phyloP scores from a whole-genome alignment of 2,797 vertebrate genomes.

The Syndactyla subalaris region DNA sequence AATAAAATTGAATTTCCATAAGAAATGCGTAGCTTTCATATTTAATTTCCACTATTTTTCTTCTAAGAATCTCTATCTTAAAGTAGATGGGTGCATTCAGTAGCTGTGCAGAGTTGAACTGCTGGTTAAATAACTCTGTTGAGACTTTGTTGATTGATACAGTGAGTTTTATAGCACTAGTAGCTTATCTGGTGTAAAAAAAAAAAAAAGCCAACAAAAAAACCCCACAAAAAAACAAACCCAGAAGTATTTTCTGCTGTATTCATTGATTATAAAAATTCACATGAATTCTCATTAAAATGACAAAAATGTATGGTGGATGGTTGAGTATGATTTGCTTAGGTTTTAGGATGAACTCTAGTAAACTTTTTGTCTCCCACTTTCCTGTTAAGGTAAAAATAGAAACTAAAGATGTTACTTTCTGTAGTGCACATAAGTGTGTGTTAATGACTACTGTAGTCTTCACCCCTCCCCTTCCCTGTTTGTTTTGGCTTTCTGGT shows the following conservation, averaged over 20 bases:
- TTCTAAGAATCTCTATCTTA: slow-evolving; percentile 24
- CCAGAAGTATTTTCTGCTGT: slow-evolving; percentile 28
- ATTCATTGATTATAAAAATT: neutral
- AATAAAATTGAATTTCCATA: neutral
- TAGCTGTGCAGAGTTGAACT: slow-evolving; percentile 38
- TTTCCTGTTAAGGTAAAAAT: neutral
- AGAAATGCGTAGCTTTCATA: slow-evolving; percentile 4
- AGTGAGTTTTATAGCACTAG: slow-evolving; percentile 34
- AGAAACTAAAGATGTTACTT: neutral
- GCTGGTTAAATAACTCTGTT: neutral
- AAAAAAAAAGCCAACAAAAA: neutral
- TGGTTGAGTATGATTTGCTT: slow-evolving; percentile 10
- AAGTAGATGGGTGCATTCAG: slow-evolving; percentile 42
- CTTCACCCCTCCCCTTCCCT: neutral
- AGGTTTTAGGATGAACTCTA: neutral
- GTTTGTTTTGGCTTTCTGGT: slow-evolving; percentile 40
- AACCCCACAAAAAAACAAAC: neutral
- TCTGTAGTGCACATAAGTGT: slow-evolving; percentile 7
- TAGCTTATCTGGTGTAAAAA: slow-evolving; percentile 58
- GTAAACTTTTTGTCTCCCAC: neutral
- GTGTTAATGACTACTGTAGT: slow-evolving; percentile 23
- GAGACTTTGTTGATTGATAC: slow-evolving; percentile 21
- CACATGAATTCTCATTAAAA: slow-evolving; percentile 16
- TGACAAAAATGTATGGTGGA: neutral
- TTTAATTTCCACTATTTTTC: slow-evolving; percentile 28